Evolutionary conservation across 2,888 invertebrate genomes (phyloP).

Genomic region (Dorcus parallelipipedus): DNA sequence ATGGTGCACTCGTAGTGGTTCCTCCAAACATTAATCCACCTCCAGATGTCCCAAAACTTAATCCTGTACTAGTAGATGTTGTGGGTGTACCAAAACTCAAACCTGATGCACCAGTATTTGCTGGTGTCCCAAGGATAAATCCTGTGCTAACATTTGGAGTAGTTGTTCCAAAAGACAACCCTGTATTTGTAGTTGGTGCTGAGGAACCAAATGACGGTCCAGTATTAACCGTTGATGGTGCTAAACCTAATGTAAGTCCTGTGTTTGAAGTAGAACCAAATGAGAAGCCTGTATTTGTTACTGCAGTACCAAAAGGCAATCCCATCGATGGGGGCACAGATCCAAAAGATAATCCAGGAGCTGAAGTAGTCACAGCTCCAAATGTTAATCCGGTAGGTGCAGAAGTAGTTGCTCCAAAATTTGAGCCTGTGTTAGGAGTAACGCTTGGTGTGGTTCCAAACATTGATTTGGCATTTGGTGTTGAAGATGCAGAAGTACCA

Average conservation of each 20-base stretch:
- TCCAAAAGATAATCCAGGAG: slow-evolving; percentile 17
- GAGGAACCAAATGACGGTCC: slow-evolving; percentile 18
- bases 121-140: slow-evolving; percentile 7
- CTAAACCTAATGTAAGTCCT: slow-evolving; percentile 2
- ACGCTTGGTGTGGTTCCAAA: slow-evolving; percentile 23
- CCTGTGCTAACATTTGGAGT: slow-evolving; percentile 16
- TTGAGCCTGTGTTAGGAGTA: slow-evolving; percentile 29
- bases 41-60: slow-evolving; percentile 22
- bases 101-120: slow-evolving; percentile 10
- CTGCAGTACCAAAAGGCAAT: slow-evolving; percentile 6
- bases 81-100: slow-evolving; percentile 9
- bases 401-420: slow-evolving; percentile 36
- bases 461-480: slow-evolving; percentile 30
- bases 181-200: slow-evolving; percentile 5
- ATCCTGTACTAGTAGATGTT: slow-evolving; percentile 22
- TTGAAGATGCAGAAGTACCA: slow-evolving; percentile 33
- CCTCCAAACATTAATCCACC: slow-evolving; percentile 34
- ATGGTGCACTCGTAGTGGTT: slow-evolving; percentile 27
- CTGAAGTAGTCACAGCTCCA: slow-evolving; percentile 12
- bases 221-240: slow-evolving; percentile 12
- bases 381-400: slow-evolving; percentile 16
- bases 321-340: slow-evolving; percentile 12
- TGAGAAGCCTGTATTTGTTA: slow-evolving; percentile 19
- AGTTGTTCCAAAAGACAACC: slow-evolving; percentile 10
- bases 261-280: slow-evolving; percentile 18